A percentile compares a stretch with the other conserved stretches of the same genome.
phyloP scores from a whole-genome alignment of 2,113 vertebrate species.

The Hiodon alosoides region DNA sequence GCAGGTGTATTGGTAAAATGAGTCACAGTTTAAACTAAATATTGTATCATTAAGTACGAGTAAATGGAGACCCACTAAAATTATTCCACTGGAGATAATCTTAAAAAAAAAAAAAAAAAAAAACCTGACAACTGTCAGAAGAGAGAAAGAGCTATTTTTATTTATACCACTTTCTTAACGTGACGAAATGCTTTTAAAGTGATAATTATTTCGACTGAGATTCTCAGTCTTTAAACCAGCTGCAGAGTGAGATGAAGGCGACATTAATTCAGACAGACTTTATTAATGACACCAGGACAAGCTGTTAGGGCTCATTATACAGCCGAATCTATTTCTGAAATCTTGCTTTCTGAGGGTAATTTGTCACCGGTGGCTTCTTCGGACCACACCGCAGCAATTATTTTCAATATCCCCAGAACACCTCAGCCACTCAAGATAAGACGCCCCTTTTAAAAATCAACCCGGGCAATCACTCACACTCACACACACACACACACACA shows the following conservation, averaged over 20 bases:
- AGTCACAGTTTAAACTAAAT: constrained; percentile 59
- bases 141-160: constrained; percentile 61
- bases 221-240: constrained; percentile 47
- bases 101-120: constrained; percentile 65
- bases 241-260: constrained; percentile 48
- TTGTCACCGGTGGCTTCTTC: constrained; percentile 22
- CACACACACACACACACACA: neutral
- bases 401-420: constrained; percentile 31
- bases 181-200: constrained; percentile 59
- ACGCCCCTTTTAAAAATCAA: neutral
- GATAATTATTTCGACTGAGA: constrained; percentile 54
- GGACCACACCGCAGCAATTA: constrained; percentile 37
- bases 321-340: constrained; percentile 41
- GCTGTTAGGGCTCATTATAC: constrained; percentile 34
- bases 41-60: constrained; percentile 68
- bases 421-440: constrained; percentile 6
- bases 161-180: constrained; percentile 48
- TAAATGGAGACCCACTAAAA: constrained; percentile 32
- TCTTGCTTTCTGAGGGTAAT: constrained; percentile 40
- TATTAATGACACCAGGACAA: constrained; percentile 33
- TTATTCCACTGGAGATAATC: constrained; percentile 55
- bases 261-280: constrained; percentile 45
- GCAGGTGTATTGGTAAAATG: constrained; percentile 60
- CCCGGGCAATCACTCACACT: neutral
- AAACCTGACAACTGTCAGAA: constrained; percentile 61